Evolutionary conservation across 2,888 invertebrate species (phyloP), one percentile per base, ranked within the genome.

Genomic region (Nemurella pictetii): DNA sequence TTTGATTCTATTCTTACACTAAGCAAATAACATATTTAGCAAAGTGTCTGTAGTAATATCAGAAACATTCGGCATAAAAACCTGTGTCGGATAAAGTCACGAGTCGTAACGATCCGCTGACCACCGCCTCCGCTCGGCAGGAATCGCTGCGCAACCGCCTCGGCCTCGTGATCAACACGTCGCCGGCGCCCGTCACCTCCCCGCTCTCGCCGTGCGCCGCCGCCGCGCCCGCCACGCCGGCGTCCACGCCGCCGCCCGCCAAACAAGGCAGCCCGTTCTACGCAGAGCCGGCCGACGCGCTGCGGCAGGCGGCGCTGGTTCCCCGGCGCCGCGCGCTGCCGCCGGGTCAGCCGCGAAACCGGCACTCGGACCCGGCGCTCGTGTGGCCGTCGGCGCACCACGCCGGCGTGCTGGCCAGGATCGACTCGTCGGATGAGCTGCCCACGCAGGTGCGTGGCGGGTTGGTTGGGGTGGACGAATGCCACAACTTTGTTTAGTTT

Each of bases 201-300:
- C 87, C 88, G 2, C 30, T 86, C 74, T 86, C 86, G 30, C 86
- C 86, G 5, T 87, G 85, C 78, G 87, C 72, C 85, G 87, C 87
- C 30, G 86, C 87, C 32, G 87, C 87, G 7, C n/a, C 82, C 80
- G 80, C 85, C 28, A 80, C 83, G 5, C 84, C 81, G 4, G 77
- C 74, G 26, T 77, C 90, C 0, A 84, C 84, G 0, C 84, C 84
- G 3, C 83, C 29, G 7, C 81, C 72, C 35, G 72, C 85, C 28
- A 95, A 96, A 87, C 95, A 96, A 89, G 95, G 95, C 20, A 96
- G 96, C 89, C 97, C 97, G 0, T 96, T 96, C 89, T 97, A 97
- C 89, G 96, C 96, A 0, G 97, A 97, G 90, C 97, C 97, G 32
- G 96, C 97, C 15, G 97, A 97, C 91, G 94, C 96, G 30, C 92